These are phyloP conservation scores for Megaceryle torquata DNA, from an alignment of 2,113 vertebrate genomes.

Conservation along the genomic window DNA sequence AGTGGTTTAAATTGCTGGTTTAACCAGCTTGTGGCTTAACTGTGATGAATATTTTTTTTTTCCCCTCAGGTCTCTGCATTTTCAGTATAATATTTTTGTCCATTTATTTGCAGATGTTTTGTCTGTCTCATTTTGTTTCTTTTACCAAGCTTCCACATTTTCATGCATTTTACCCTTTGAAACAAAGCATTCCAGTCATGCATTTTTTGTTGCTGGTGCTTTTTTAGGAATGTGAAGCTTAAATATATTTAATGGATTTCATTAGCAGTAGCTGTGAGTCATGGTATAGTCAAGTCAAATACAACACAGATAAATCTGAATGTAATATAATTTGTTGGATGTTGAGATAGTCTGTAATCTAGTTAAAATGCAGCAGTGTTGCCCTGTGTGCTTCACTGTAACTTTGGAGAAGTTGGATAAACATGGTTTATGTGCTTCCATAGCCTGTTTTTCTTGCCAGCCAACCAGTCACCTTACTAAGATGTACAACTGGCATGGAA, in stretches of 20 bases:
- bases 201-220: neutral
- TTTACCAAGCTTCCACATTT: neutral
- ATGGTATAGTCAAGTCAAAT: neutral
- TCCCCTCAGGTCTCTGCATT: rapidly evolving
- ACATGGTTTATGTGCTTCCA: neutral
- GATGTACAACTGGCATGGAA: neutral
- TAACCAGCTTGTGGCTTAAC: neutral
- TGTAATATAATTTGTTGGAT: neutral
- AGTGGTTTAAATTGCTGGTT: neutral
- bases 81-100: neutral
- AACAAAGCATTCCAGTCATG: neutral
- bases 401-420: neutral
- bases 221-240: neutral
- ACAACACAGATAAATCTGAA: neutral
- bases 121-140: neutral
- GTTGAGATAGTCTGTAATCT: neutral
- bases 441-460: neutral
- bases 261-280: neutral
- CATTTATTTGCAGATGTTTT: neutral
- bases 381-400: neutral
- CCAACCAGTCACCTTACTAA: neutral
- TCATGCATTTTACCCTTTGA: neutral
- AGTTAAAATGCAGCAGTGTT: neutral
- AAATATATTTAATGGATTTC: neutral
- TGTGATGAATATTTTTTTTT: neutral